Percentiles rank a stretch among this genome's conserved stretches.
Conservation (phyloP, 2,113 vertebrate genomes). For the Atractosteus spatula region DNA sequence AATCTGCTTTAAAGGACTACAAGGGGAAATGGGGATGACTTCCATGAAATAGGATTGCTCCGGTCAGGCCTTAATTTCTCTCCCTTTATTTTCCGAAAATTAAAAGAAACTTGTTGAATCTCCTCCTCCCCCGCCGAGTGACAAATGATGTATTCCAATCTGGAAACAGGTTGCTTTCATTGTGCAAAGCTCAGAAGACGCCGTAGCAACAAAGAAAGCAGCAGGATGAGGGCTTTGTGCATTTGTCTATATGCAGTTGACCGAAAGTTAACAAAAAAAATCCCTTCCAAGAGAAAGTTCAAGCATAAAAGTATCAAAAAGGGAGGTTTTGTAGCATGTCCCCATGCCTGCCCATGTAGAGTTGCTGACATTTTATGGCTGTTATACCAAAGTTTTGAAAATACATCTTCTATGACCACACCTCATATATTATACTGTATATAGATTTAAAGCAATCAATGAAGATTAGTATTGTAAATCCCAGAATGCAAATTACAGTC, state of each 20-base stretch:
- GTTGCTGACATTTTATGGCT: too few relatives aligned
- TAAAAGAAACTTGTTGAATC: constrained; percentile 55
- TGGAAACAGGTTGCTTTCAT: constrained; percentile 35
- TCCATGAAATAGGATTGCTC: constrained; percentile 70
- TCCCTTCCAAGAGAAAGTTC: constrained; percentile 27
- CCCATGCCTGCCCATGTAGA: too few relatives aligned
- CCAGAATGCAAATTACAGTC: too few relatives aligned
- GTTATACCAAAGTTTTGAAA: too few relatives aligned
- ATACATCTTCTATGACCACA: too few relatives aligned
- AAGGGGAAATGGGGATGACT: constrained; percentile 43
- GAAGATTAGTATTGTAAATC: too few relatives aligned
- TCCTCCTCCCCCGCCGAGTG: constrained; percentile 50
- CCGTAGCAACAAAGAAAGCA: constrained; percentile 49
- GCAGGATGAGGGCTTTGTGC: constrained; percentile 52
- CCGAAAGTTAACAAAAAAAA: constrained; percentile 17
- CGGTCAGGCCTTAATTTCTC: constrained; percentile 50
- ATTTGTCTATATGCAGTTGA: constrained; percentile 36
- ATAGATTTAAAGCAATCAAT: too few relatives aligned
- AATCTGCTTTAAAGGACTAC: constrained; percentile 58
- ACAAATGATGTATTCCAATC: constrained; percentile 42
- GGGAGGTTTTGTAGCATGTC: too few relatives aligned
- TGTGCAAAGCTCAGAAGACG: constrained; percentile 43
- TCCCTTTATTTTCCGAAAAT: constrained; percentile 55
- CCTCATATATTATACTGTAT: too few relatives aligned
- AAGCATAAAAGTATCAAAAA: constrained; percentile 12